Percentiles rank a stretch among this genome's conserved stretches.
Evolutionary conservation across 2,888 invertebrate species (phyloP).

Genomic region (Drosophila hawaiiensis): DNA sequence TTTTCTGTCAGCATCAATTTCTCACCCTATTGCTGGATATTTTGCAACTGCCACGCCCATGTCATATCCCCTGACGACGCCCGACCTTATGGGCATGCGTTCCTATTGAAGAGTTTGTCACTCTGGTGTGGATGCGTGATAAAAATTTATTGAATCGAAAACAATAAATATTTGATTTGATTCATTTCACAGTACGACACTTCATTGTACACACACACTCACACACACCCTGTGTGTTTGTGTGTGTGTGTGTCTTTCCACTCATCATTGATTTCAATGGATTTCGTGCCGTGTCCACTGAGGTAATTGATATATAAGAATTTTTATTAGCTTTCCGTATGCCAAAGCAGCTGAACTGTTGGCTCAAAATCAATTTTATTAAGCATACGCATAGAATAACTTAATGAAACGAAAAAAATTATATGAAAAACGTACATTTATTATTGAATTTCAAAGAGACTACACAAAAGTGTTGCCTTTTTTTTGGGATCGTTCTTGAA

Average conservation of each 20-base stretch:
- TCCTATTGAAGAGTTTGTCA: conserved; percentile 49
- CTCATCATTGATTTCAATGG: conserved; percentile 69
- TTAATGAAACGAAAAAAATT: not conserved
- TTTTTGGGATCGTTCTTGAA: conserved; percentile 31
- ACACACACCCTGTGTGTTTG: not conserved
- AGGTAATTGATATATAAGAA: conserved; percentile 68
- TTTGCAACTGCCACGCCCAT: conserved; percentile 51
- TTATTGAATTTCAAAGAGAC: conserved; percentile 9
- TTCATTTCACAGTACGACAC: conserved; percentile 61
- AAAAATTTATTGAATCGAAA: conserved; percentile 80
- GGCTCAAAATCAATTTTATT: conserved; percentile 7
- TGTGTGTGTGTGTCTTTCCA: conserved; percentile 10
- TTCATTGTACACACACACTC: conserved; percentile 14
- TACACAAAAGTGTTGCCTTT: not conserved
- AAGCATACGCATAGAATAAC: conserved; percentile 6
- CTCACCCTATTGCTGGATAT: conserved; percentile 11
- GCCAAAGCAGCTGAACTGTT: not conserved
- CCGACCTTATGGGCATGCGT: conserved; percentile 51
- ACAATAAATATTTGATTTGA: conserved; percentile 81
- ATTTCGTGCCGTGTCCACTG: conserved; percentile 52
- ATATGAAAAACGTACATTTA: not conserved
- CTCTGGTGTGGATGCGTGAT: conserved; percentile 65
- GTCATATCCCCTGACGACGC: conserved; percentile 8
- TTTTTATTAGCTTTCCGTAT: conserved; percentile 26
- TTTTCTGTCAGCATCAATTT: conserved; percentile 30